A percentile compares a stretch with the other conserved stretches of the same genome.
These are phyloP conservation scores for Cosmorhoe ocellata DNA, from an alignment of 2,888 invertebrate genomes.

Conservation along the genomic window DNA sequence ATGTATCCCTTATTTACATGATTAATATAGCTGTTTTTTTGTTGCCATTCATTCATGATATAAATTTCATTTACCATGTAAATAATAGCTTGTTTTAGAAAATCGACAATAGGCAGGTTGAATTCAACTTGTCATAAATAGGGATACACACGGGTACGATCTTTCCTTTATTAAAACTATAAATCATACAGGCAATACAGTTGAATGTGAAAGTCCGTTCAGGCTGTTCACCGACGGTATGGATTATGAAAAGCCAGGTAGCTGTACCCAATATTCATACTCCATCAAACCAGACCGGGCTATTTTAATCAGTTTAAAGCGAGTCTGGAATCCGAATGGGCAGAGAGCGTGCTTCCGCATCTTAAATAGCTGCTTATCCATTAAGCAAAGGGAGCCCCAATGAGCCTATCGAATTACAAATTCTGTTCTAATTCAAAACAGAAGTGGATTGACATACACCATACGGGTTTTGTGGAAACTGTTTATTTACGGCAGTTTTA, in stretches of 20 bases:
- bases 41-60: no score
- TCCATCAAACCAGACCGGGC: constrained; percentile 19
- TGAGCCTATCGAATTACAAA: constrained; percentile 32
- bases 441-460: constrained; percentile 28
- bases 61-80: no score
- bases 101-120: no score
- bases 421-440: constrained; percentile 29
- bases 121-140: no score
- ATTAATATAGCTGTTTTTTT: no score
- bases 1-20: no score
- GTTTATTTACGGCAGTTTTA: constrained; percentile 30
- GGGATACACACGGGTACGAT: no score
- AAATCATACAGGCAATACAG: no score
- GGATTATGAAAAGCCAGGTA: constrained; percentile 12
- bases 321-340: constrained; percentile 26
- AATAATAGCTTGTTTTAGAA: no score
- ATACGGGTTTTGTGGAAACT: constrained; percentile 30
- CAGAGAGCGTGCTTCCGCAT: constrained; percentile 32
- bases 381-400: constrained; percentile 31
- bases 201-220: neutral
- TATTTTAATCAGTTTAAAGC: constrained; percentile 33
- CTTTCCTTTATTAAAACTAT: no score
- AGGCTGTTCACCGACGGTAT: neutral
- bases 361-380: constrained; percentile 33
- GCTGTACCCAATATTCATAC: constrained; percentile 13